Evolutionary conservation across 2,797 vertebrate genomes (phyloP).

Genomic region (Channallabes apus): DNA sequence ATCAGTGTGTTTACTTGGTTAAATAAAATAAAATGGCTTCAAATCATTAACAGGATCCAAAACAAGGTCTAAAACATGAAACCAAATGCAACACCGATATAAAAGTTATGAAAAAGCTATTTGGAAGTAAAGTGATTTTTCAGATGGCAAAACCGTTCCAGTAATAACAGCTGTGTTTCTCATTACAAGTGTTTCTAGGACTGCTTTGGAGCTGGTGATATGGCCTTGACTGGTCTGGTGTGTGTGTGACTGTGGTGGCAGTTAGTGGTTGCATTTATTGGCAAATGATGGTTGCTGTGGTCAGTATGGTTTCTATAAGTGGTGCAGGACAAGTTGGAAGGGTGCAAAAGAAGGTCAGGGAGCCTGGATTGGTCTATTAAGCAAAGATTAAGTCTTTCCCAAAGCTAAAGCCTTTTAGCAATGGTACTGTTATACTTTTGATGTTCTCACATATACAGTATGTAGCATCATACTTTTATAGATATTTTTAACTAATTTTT

Average conservation of each 20-base stretch:
- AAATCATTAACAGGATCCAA: neutral
- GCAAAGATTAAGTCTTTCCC: neutral
- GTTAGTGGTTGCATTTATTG: conserved; percentile 49
- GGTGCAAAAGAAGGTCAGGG: conserved; percentile 18
- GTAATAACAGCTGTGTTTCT: conserved; percentile 46
- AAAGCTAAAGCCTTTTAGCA: neutral
- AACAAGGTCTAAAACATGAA: conserved; percentile 42
- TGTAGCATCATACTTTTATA: neutral
- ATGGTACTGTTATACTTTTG: neutral
- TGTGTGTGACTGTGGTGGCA: conserved; percentile 38
- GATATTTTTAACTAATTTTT: neutral
- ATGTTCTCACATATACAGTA: neutral
- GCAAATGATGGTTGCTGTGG: conserved; percentile 26
- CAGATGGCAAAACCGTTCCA: conserved; percentile 43
- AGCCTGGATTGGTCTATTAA: neutral
- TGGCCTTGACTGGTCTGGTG: conserved; percentile 5
- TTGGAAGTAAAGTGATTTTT: conserved; percentile 33
- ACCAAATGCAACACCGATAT: conserved; percentile 1
- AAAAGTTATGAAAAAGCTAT: conserved; percentile 39
- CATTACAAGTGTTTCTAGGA: conserved; percentile 36
- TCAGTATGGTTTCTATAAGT: conserved; percentile 28
- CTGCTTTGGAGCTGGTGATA: conserved; percentile 13
- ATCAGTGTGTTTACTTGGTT: neutral
- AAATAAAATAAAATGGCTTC: neutral
- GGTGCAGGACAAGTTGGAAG: conserved; percentile 22